These are phyloP conservation scores for Xylota segnis DNA, from an alignment of 2,888 invertebrate genomes.

Conservation along the genomic window DNA sequence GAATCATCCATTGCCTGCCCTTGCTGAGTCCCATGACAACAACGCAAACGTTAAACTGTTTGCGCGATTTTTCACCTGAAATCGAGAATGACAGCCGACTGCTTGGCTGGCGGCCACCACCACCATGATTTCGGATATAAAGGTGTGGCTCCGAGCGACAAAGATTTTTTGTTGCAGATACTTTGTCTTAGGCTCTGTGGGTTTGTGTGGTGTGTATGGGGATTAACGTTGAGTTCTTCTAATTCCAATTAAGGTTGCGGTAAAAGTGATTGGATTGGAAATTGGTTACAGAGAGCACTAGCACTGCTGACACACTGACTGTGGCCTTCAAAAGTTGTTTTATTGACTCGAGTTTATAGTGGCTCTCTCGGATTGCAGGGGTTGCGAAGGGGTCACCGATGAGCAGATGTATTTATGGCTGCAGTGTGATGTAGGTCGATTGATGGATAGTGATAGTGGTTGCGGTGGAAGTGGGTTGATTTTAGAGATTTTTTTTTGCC, in stretches of 20 bases:
- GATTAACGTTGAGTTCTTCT: slow-evolving; percentile 69
- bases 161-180: slow-evolving; percentile 57
- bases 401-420: slow-evolving; percentile 63
- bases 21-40: slow-evolving; percentile 54
- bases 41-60: slow-evolving; percentile 21
- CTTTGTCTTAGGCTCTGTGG: slow-evolving; percentile 25
- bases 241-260: slow-evolving; percentile 74
- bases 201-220: slow-evolving; percentile 49
- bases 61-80: slow-evolving; percentile 70
- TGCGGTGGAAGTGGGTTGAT: slow-evolving; percentile 6
- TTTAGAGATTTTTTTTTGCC: slow-evolving; percentile 15
- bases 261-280: slow-evolving; percentile 71
- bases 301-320: slow-evolving; percentile 71
- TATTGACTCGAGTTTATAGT: slow-evolving; percentile 45
- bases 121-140: slow-evolving; percentile 40
- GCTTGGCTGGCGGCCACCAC: slow-evolving; percentile 4
- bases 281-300: slow-evolving; percentile 28
- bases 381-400: slow-evolving; percentile 23
- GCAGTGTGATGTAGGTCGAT: slow-evolving; percentile 69
- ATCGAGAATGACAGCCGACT: slow-evolving; percentile 62
- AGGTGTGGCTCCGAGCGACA: slow-evolving; percentile 63
- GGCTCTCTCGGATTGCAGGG: slow-evolving; percentile 17
- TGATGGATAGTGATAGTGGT: slow-evolving; percentile 17
- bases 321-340: slow-evolving; percentile 68
- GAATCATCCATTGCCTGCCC: slow-evolving; percentile 37